Evolutionary conservation across 2,797 vertebrate species (phyloP).

Genomic region (Sebastes matsubarae): DNA sequence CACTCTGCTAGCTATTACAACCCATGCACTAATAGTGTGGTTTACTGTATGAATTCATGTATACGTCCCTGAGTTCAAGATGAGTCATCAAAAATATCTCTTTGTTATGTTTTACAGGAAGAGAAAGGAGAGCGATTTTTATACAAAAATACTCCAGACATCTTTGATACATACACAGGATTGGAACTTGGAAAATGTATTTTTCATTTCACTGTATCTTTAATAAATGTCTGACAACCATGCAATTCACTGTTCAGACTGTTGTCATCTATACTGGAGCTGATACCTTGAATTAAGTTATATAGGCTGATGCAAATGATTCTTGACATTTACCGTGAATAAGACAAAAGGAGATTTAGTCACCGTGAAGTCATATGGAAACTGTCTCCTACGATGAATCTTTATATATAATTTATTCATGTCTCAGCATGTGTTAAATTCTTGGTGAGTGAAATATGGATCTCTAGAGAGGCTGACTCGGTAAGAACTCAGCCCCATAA

Average conservation of each 20-base stretch:
- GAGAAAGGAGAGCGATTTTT: background rate
- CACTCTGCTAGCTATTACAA: background rate
- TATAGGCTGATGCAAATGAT: background rate
- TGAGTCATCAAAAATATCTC: background rate
- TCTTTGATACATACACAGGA: background rate
- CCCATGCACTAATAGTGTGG: background rate
- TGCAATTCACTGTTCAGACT: background rate
- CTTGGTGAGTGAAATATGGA: conserved; percentile 5
- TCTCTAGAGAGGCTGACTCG: background rate
- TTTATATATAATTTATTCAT: background rate
- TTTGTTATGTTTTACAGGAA: background rate
- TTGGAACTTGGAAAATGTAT: background rate
- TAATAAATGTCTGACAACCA: background rate
- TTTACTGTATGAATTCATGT: background rate
- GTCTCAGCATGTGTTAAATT: background rate
- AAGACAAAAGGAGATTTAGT: background rate
- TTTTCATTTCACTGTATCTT: background rate
- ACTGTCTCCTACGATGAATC: background rate
- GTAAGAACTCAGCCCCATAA: background rate
- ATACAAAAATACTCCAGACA: background rate
- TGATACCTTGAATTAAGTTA: background rate
- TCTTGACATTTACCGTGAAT: background rate
- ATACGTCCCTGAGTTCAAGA: background rate
- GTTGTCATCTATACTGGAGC: background rate
- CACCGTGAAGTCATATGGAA: too few species aligned